Percentiles rank a stretch among this genome's conserved stretches.
Conservation (phyloP, 1,140 invertebrate genomes). For the Megathymus violae region DNA sequence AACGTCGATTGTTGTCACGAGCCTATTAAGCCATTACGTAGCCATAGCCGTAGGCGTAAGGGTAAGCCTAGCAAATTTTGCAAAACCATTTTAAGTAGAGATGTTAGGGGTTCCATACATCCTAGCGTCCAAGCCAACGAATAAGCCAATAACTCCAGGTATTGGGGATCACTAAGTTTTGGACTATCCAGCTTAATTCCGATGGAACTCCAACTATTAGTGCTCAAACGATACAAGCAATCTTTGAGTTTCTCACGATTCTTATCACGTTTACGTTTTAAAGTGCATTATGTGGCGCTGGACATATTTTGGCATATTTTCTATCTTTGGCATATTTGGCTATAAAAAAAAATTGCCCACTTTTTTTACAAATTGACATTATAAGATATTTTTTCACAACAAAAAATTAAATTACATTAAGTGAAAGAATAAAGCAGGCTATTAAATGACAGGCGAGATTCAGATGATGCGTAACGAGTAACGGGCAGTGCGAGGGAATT, state of each 20-base stretch:
- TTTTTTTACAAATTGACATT: neutral
- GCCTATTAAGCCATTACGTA: too few species aligned
- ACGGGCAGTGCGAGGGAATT: conserved; percentile 9
- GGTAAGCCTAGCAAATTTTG: too few species aligned
- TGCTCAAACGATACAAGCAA: neutral
- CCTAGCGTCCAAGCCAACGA: too few species aligned
- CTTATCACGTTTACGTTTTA: neutral
- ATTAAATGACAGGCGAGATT: conserved; percentile 21
- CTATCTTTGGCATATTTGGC: too few species aligned
- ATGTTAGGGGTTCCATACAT: too few species aligned
- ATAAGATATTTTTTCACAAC: conserved; percentile 11
- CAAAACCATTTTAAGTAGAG: too few species aligned
- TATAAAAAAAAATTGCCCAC: neutral
- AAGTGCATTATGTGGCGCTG: neutral
- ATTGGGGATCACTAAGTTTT: too few species aligned
- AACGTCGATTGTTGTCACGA: too few species aligned
- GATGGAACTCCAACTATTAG: too few species aligned
- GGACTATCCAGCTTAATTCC: too few species aligned
- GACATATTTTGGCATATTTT: neutral
- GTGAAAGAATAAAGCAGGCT: conserved; percentile 3
- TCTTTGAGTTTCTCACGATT: neutral
- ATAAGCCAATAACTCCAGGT: too few species aligned
- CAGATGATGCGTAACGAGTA: conserved; percentile 18
- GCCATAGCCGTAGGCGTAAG: too few species aligned
- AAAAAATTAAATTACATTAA: conserved; percentile 9